Base-by-base conservation (phyloP, 37 sponge, comb jelly and placozoan species). In the Diacarnus erythraeanus region DNA sequence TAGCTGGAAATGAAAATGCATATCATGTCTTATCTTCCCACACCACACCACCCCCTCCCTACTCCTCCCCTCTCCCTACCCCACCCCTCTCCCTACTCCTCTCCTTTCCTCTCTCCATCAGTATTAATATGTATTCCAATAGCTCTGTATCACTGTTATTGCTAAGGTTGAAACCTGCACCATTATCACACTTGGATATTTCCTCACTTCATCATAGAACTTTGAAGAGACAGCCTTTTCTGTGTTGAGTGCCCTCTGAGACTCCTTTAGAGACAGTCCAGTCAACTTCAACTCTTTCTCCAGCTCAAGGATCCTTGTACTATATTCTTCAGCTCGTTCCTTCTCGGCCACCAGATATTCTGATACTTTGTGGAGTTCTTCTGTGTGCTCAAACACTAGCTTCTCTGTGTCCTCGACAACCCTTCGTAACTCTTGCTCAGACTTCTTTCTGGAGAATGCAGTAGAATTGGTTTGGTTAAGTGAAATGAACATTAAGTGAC, bases 171-270 rank as follows among this genome's bases (percentile, higher is more conserved):
- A n/a, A n/a, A n/a, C n/a, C n/a, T n/a, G n/a, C n/a, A n/a, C n/a
- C n/a, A n/a, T n/a, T n/a, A n/a, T n/a, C n/a, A n/a, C n/a, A n/a
- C n/a, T n/a, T n/a, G n/a, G n/a, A n/a, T n/a, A n/a, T n/a, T n/a
- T n/a, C 2, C 85, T 58, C 64, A 89, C 89, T 29, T 89, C 84
- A 68, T 89, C 80, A 56, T 80, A 79, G 44, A 83, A 56, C 61
- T 89, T 89, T 21, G 66, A 73, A 20, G 79, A 38, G 31, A 83
- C 54, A 9, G 57, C 25, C 25, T 66, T 72, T 75, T 89, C 89
- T 37, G 82, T 79, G 36, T 68, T 56, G 34, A 87, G 42, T 22
- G 77, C 68, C 27, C 60, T 58, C 31, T 76, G 35, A 0, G 57
- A 22, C 38, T 87, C 88, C 38, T 77, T 67, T 37, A 71, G 20